A percentile compares a stretch with the other conserved stretches of the same genome.
phyloP scores from a whole-genome alignment of 2,888 invertebrate genomes.

The Drosophila acutilabella region DNA sequence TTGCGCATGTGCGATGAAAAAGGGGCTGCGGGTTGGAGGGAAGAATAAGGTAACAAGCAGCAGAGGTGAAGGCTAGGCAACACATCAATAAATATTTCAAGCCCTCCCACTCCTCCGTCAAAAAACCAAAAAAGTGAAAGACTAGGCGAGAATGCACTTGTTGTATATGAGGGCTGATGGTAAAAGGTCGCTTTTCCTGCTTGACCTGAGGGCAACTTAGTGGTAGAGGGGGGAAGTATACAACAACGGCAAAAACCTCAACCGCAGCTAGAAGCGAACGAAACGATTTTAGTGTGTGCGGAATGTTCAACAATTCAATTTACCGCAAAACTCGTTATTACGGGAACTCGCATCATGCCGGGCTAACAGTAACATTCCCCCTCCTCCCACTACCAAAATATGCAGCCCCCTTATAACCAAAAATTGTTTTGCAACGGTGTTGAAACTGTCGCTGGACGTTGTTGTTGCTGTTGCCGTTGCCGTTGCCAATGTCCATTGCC shows the following conservation, averaged over 20 bases:
- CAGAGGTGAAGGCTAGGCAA: slow-evolving; percentile 12
- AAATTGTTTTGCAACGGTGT: slow-evolving; percentile 67
- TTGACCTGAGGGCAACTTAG: neutral
- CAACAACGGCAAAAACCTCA: slow-evolving; percentile 6
- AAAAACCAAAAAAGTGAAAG: neutral
- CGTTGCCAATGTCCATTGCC: slow-evolving; percentile 41
- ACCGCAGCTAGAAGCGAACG: slow-evolving; percentile 44
- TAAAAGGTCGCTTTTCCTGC: slow-evolving; percentile 1
- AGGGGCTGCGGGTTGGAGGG: neutral
- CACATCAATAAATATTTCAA: slow-evolving; percentile 57
- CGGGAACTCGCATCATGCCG: slow-evolving; percentile 40
- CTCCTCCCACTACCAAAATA: neutral
- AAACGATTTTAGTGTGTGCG: slow-evolving; percentile 53
- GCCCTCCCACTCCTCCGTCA: neutral
- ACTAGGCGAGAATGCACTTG: slow-evolving; percentile 20
- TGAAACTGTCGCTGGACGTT: slow-evolving; percentile 30
- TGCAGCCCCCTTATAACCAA: slow-evolving; percentile 45
- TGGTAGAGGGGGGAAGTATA: neutral
- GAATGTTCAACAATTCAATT: slow-evolving; percentile 80
- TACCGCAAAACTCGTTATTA: slow-evolving; percentile 81
- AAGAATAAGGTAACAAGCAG: neutral
- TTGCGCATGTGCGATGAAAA: slow-evolving; percentile 24
- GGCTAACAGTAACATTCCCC: neutral
- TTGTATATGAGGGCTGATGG: neutral
- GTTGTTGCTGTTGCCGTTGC: slow-evolving; percentile 24